Evolutionary conservation across 1,140 invertebrate genomes (phyloP), one percentile per base, ranked within the genome.

Genomic region (Streblospio benedicti): DNA sequence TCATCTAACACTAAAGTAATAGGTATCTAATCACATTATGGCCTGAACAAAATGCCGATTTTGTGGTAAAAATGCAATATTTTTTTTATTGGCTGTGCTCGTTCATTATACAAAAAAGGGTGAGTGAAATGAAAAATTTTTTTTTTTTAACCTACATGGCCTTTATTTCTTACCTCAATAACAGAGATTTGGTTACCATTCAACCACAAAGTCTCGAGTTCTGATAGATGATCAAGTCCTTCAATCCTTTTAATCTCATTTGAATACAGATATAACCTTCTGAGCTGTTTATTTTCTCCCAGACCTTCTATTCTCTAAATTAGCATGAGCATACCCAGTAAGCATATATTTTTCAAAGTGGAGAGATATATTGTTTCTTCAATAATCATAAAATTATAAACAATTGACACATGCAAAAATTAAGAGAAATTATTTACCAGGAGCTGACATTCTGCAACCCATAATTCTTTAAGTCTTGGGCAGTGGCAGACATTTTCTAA

Each of bases 391-490:
- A 14, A 30, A 32, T 31, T 30, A 43, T n/a, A 33, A 55, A 18
- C 23, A 49, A 60, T 16, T 20, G 1, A 2, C 14, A 50, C 33
- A 16, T 12, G 27, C 23, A 30, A 16, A 53, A 35, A 28, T 27
- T 47, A 47, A 27, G 12, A 16, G 2, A 51, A 12, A 23, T 16
- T 44, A 25, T 35, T 64, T 53, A 76, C 75, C 59, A 66, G 68
- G 2, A 77, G 50, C 28, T 69, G 58, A 62, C 74, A 74, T 65
- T 77, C 74, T 61, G 68, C 61, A 25, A 76, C 62, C 75, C 75
- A 77, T 2, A 77, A 60, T 62, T 76, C 72, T 33, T 64, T 63
- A 14, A 77, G 67, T 35, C 66, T 65, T 2, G 55, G 52, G 6
- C 71, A 57, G 28, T 55, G 25, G 18, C 56, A 47, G n/a, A 77